Base-by-base conservation (phyloP, 2,888 invertebrate species). In the Eristalis pertinax region DNA sequence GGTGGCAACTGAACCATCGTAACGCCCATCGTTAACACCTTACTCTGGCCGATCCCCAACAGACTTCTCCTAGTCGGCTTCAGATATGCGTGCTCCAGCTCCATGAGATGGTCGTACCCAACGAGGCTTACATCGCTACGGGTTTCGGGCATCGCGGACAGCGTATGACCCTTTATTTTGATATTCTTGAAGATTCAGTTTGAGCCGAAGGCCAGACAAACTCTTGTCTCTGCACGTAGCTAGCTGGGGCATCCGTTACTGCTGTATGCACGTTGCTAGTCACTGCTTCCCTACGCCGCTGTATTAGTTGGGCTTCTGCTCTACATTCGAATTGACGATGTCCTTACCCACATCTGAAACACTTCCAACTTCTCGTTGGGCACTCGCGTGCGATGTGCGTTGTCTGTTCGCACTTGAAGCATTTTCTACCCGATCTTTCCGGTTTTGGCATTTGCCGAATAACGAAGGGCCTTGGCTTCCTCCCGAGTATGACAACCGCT, bases 121-220 rank as follows among this genome's bases (percentile, higher is more conserved):
- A 85, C 10, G 7, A 81, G 29, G 29, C 70, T 70, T 0, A 75
- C 8, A 24, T 83, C 79, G 22, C 84, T 78, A 7, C 78, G 75
- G 4, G 78, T 82, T 19, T 82, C 78, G 4, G 78, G 62, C 19
- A 88, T 38, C 4, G 81, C 84, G n/a, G 65, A 77, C 50, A 88
- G 11, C 1, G 60, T 38, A 15, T 50, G 29, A 5, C 50, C 65
- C 7, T 58, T 19, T 50, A 77, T 3, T 3, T 4, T 3, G 4
- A 74, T 19, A 13, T 50, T 50, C 11, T 75, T 75, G 7, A 81
- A 81, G n/a, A 74, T 29, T 15, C 65, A 29, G 26, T 72, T 65
- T 1, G 70, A 43, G 24, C 43, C 29, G 15, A 62, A 24, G 2
- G 43, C 62, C 11, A 68, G 26, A 26, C 10, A 10, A n/a, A 76